Conservation (phyloP, 2,113 vertebrate species). For the Buteo buteo region DNA sequence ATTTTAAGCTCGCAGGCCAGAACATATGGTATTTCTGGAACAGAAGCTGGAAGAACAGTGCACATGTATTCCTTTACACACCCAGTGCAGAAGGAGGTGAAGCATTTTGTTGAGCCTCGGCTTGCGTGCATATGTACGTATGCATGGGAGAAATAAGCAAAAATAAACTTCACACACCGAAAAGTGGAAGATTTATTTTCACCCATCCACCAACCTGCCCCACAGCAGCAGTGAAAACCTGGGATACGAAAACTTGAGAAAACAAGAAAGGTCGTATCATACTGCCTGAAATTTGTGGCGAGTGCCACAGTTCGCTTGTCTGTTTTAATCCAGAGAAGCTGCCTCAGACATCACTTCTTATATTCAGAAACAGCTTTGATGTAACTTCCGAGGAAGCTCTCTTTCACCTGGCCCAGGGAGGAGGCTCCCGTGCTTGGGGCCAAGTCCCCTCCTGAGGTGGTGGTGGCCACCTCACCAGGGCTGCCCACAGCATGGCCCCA, state of each 20-base stretch:
- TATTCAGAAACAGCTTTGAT: background rate
- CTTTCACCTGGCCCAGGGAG: background rate
- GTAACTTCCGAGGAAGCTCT: background rate
- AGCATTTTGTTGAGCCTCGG: constrained; percentile 30
- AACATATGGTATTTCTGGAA: constrained; percentile 63
- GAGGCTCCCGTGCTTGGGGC: background rate
- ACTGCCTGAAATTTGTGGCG: background rate
- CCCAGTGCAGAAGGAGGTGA: constrained; percentile 3
- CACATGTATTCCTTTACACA: constrained; percentile 56
- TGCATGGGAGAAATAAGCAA: background rate
- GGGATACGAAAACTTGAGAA: constrained; percentile 60
- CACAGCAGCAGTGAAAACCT: constrained; percentile 60
- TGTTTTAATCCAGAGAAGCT: background rate
- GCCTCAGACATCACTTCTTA: background rate
- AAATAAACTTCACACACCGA: constrained; percentile 38
- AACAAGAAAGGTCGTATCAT: constrained; percentile 61
- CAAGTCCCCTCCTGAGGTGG: rapidly evolving
- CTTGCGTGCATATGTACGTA: background rate
- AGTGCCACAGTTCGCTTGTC: background rate
- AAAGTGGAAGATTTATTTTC: constrained; percentile 62
- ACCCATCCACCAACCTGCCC: constrained; percentile 52
- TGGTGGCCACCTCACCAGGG: rapidly evolving
- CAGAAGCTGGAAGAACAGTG: constrained; percentile 59
- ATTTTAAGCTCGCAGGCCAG: constrained; percentile 59
- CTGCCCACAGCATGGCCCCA: background rate